Evolutionary conservation across 2,113 vertebrate genomes (phyloP).

Genomic region (Pampusana beccarii): DNA sequence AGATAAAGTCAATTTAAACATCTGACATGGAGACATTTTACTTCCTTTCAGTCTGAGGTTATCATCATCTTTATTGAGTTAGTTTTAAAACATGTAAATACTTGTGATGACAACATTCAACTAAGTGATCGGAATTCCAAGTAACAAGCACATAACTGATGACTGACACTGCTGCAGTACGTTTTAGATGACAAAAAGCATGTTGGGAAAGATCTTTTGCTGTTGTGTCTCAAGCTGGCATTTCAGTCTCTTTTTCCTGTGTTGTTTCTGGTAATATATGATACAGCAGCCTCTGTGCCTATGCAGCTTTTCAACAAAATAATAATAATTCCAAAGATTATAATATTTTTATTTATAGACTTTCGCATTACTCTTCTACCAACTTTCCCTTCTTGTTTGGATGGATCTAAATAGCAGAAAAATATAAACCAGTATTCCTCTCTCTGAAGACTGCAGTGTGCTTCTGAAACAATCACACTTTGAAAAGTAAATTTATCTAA

Average conservation of each 20-base stretch:
- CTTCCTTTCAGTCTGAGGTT: constrained; percentile 45
- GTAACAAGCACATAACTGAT: constrained; percentile 20
- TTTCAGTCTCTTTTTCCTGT: constrained; percentile 25
- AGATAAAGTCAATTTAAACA: constrained; percentile 18
- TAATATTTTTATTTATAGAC: not conserved
- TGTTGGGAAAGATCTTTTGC: constrained; percentile 42
- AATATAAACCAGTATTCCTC: not conserved
- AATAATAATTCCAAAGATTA: not conserved
- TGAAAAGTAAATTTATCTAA: not conserved
- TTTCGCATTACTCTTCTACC: not conserved
- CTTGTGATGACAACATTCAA: constrained; percentile 15
- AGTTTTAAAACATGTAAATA: constrained; percentile 6
- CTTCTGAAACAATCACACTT: not conserved
- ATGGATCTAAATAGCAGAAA: not conserved
- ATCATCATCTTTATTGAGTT: constrained; percentile 33
- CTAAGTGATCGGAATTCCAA: constrained; percentile 43
- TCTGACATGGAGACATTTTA: constrained; percentile 27
- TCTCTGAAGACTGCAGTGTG: not conserved
- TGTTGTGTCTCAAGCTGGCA: constrained; percentile 45
- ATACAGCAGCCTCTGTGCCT: constrained; percentile 9
- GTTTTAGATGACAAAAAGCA: not conserved
- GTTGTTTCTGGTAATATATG: not conserved
- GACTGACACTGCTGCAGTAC: constrained; percentile 18
- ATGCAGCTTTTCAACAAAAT: not conserved
- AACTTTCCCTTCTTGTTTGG: not conserved